Percentiles rank a stretch among this genome's conserved stretches.
These are phyloP conservation scores for Lerista edwardsae DNA, from an alignment of 2,797 vertebrate species.

Conservation along the genomic window DNA sequence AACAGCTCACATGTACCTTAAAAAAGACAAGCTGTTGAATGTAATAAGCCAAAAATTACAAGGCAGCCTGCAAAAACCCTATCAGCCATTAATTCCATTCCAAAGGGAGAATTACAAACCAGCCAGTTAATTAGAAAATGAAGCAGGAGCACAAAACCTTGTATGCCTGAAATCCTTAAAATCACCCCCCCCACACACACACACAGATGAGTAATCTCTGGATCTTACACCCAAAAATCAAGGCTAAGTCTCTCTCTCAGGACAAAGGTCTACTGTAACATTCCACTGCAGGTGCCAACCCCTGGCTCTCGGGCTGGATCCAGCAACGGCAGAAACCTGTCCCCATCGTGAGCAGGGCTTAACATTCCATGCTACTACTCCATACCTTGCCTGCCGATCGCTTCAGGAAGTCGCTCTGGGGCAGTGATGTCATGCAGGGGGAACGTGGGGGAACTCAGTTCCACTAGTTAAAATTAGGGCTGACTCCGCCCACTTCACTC, in stretches of 20 bases:
- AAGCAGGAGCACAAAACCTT: not conserved
- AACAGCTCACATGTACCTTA: slow-evolving; percentile 50
- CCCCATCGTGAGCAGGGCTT: too few species aligned
- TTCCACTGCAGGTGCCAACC: too few species aligned
- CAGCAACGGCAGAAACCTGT: too few species aligned
- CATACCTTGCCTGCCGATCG: too few species aligned
- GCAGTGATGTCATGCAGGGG: too few species aligned
- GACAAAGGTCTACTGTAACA: too few species aligned
- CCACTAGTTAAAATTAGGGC: too few species aligned
- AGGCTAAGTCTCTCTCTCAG: not conserved
- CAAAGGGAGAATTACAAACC: slow-evolving; percentile 46
- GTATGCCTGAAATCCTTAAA: slow-evolving; percentile 37
- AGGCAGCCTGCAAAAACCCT: slow-evolving; percentile 24
- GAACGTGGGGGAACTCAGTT: too few species aligned
- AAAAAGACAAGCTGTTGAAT: slow-evolving; percentile 49
- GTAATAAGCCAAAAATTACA: slow-evolving; percentile 35
- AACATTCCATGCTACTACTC: too few species aligned
- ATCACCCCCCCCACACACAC: not conserved
- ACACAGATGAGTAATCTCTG: not conserved
- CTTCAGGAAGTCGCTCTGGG: too few species aligned
- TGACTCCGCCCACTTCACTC: too few species aligned
- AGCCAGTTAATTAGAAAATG: slow-evolving; percentile 27
- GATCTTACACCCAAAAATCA: not conserved
- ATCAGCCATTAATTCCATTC: slow-evolving; percentile 32
- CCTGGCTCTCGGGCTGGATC: too few species aligned